Conservation (phyloP, 2,113 vertebrate genomes). For the Sakesphorus luctuosus region DNA sequence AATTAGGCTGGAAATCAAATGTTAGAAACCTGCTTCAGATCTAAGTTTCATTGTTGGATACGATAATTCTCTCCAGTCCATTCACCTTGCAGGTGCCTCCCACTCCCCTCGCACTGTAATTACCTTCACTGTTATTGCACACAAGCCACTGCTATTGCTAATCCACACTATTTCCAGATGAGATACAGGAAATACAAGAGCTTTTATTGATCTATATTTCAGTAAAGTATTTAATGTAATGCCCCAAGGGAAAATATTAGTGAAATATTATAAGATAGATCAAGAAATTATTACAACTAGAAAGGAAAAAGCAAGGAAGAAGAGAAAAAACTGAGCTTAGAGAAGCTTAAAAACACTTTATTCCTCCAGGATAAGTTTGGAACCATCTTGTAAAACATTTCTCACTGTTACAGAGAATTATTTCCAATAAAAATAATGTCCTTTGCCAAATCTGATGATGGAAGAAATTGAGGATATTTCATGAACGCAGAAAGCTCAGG, state of each 20-base stretch:
- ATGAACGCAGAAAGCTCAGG: background rate
- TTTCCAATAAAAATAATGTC: background rate
- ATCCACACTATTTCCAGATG: background rate
- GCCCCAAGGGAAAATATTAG: background rate
- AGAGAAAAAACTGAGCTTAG: background rate
- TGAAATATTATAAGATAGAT: background rate
- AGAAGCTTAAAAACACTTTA: background rate
- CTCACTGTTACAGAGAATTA: background rate
- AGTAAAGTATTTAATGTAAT: background rate
- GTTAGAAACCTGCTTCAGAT: background rate
- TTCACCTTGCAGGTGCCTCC: background rate
- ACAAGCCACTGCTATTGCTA: background rate
- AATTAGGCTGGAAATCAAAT: background rate
- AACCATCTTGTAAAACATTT: background rate
- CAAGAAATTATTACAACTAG: background rate
- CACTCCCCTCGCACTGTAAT: background rate
- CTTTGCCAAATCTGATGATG: background rate
- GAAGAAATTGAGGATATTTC: background rate
- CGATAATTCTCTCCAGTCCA: background rate
- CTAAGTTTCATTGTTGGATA: background rate
- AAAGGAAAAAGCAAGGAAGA: background rate
- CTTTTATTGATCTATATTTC: background rate
- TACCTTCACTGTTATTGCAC: background rate
- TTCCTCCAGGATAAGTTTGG: background rate
- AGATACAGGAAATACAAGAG: background rate